These are phyloP conservation scores for Actinia tenebrosa DNA, from an alignment of 64 coral and sea anemone species.

Conservation along the genomic window DNA sequence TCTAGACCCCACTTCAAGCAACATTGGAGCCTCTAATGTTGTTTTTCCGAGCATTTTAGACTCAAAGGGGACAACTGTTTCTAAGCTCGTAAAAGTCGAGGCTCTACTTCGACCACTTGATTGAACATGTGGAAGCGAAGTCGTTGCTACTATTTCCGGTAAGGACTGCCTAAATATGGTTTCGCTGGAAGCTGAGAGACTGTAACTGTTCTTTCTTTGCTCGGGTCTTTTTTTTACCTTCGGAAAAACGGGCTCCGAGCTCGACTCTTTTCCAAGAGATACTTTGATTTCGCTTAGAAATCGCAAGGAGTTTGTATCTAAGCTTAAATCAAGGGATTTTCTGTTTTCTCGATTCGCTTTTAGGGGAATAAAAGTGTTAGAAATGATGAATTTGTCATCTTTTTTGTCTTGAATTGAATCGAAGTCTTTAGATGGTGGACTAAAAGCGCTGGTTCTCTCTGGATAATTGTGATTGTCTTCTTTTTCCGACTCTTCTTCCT, in stretches of 20 bases:
- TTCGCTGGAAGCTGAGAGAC: not conserved
- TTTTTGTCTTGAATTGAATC: conserved; percentile 12
- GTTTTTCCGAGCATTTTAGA: not conserved
- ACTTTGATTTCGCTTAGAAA: conserved; percentile 16
- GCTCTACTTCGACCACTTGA: not conserved
- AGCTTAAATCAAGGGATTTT: not conserved
- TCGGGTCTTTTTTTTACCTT: not conserved
- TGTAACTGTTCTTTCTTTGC: conserved; percentile 5
- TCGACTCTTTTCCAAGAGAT: not conserved
- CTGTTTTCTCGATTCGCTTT: not conserved
- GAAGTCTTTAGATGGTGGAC: not conserved
- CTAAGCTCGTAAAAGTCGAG: not conserved
- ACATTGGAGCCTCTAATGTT: not conserved
- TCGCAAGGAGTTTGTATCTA: not conserved
- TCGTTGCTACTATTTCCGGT: not conserved
- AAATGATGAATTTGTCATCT: not conserved
- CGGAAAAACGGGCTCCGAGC: not conserved
- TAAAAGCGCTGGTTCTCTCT: not conserved
- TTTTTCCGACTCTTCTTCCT: not conserved
- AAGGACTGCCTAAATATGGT: not conserved
- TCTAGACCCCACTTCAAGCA: not conserved
- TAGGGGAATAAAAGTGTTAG: not conserved
- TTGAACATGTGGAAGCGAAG: not conserved
- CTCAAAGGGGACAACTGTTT: not conserved
- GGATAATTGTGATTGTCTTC: not conserved